Evolutionary conservation across 1,140 invertebrate genomes (phyloP).

Genomic region (Helicoverpa armigera): DNA sequence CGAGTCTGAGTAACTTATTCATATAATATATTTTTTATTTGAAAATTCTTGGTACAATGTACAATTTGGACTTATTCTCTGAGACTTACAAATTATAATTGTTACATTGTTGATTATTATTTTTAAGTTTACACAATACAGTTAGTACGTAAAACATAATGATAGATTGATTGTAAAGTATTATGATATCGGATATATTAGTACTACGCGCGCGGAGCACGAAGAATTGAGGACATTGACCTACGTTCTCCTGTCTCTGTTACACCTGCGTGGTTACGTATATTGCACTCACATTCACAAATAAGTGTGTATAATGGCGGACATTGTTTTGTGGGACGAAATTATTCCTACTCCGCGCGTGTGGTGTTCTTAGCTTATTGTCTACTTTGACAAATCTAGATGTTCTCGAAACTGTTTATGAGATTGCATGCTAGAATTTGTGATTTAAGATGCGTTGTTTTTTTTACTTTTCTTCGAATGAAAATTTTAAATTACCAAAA

Average conservation of each 20-base stretch:
- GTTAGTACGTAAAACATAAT: constrained; percentile 41
- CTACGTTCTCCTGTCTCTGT: no score
- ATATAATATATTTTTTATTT: constrained; percentile 79
- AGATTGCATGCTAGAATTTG: background rate
- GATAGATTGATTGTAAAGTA: background rate
- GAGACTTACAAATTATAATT: constrained; percentile 58
- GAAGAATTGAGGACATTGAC: no score
- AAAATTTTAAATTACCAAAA: no score
- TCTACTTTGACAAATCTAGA: background rate
- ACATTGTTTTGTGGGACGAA: no score
- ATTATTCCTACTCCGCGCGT: no score
- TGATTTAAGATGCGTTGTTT: no score
- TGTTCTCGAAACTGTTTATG: background rate
- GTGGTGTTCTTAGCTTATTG: background rate
- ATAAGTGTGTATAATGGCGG: no score
- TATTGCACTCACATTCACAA: no score
- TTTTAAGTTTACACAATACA: constrained; percentile 20
- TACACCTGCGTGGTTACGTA: no score
- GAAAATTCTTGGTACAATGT: constrained; percentile 81
- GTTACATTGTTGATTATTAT: constrained; percentile 25
- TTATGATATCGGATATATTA: background rate
- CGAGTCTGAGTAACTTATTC: constrained; percentile 74
- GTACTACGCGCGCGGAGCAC: no score
- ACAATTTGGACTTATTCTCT: constrained; percentile 73
- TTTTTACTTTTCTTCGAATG: no score